phyloP scores from a whole-genome alignment of 2,888 invertebrate genomes.

The Nemapogon koenigi region DNA sequence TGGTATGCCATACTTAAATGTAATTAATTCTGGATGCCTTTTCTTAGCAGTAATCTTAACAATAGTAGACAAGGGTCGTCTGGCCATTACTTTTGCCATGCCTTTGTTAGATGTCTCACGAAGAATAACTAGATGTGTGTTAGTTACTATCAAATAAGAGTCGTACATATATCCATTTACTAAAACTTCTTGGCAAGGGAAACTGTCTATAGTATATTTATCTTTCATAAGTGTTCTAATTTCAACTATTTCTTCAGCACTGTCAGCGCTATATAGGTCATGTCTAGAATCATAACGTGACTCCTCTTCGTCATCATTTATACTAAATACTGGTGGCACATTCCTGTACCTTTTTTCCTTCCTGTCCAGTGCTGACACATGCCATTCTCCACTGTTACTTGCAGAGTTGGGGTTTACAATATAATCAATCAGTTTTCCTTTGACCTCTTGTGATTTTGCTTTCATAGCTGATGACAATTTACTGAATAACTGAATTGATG shows the following conservation, averaged over 20 bases:
- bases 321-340: conserved; percentile 92
- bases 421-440: conserved; percentile 90
- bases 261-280: conserved; percentile 65
- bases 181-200: conserved; percentile 92
- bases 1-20: conserved; percentile 92
- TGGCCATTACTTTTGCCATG: conserved; percentile 84
- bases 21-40: conserved; percentile 93
- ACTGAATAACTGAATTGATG: conserved; percentile 76
- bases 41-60: conserved; percentile 98
- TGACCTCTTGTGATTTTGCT: conserved; percentile 89
- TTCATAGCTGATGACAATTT: conserved; percentile 89
- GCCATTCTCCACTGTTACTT: conserved; percentile 69
- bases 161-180: conserved; percentile 88
- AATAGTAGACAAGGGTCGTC: conserved; percentile 88
- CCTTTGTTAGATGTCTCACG: conserved; percentile 81
- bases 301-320: conserved; percentile 80
- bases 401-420: conserved; percentile 85
- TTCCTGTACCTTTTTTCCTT: conserved; percentile 89
- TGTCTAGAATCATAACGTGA: conserved; percentile 35
- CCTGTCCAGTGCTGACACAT: conserved; percentile 84
- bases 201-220: conserved; percentile 84
- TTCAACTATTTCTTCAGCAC: conserved; percentile 77
- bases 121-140: conserved; percentile 84
- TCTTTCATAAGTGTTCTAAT: conserved; percentile 82
- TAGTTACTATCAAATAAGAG: conserved; percentile 86